Percentiles rank a stretch among this genome's conserved stretches.
Evolutionary conservation across 2,797 vertebrate species (phyloP).

Genomic region (Molossus molossus): DNA sequence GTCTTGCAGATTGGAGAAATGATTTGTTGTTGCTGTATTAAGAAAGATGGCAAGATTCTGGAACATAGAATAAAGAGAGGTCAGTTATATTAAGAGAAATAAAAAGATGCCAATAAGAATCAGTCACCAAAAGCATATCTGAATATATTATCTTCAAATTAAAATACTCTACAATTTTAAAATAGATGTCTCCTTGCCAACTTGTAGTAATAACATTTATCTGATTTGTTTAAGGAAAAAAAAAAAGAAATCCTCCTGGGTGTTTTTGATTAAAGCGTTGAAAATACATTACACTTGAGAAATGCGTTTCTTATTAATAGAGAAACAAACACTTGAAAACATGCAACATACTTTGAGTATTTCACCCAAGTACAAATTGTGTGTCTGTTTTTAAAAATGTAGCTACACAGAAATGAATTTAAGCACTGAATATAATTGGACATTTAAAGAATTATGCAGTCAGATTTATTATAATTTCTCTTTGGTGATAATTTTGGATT

Average conservation of each 20-base stretch:
- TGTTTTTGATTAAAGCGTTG: conserved; percentile 68
- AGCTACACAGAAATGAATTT: not conserved
- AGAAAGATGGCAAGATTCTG: conserved; percentile 26
- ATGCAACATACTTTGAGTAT: conserved; percentile 36
- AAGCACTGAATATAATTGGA: conserved; percentile 14
- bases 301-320: conserved; percentile 66
- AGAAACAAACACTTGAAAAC: conserved; percentile 69
- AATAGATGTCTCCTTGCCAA: not conserved
- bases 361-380: conserved; percentile 9
- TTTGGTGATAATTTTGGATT: conserved; percentile 55
- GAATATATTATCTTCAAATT: conserved; percentile 69
- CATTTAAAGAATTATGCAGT: conserved; percentile 37
- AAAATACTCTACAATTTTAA: conserved; percentile 73
- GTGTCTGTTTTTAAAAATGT: not conserved
- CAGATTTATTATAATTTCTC: conserved; percentile 47
- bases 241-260: conserved; percentile 56
- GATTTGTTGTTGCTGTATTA: conserved; percentile 34
- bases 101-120: conserved; percentile 13
- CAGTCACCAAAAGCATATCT: not conserved
- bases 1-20: conserved; percentile 60
- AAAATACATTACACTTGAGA: conserved; percentile 75
- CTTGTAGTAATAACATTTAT: conserved; percentile 44
- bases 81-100: not conserved
- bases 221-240: conserved; percentile 70
- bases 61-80: conserved; percentile 47